Conservation (phyloP, 2,888 invertebrate genomes). For the Branchipolynoe longqiensis region DNA sequence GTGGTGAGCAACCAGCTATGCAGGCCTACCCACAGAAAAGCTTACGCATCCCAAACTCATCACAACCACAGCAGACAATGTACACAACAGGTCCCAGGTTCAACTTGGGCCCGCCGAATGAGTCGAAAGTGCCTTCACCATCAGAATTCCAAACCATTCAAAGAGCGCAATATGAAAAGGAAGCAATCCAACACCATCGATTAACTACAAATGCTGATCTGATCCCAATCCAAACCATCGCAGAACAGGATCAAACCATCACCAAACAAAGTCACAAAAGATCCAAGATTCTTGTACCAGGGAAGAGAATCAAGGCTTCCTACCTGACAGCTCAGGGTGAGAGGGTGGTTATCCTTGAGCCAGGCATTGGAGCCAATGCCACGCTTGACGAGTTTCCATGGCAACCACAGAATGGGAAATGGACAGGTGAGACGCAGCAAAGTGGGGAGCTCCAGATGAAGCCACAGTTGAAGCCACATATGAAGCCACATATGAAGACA, state of each 20-base stretch:
- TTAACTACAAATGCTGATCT: background rate
- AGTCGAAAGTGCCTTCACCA: background rate
- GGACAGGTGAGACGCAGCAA: too few species aligned
- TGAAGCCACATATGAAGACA: too few species aligned
- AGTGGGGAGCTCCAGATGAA: background rate
- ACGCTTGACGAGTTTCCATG: background rate
- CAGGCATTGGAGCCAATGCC: constrained; percentile 28
- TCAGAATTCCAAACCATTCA: background rate
- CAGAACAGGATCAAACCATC: background rate
- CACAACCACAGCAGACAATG: background rate
- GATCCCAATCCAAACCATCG: background rate
- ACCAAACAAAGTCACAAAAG: background rate
- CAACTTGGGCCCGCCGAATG: background rate
- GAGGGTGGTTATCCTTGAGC: constrained; percentile 33
- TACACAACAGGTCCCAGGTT: background rate
- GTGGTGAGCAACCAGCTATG: too few species aligned
- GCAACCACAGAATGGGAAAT: too few species aligned
- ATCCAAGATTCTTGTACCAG: constrained; percentile 12
- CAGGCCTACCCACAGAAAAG: too few species aligned
- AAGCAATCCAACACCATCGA: background rate
- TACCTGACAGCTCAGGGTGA: constrained; percentile 17
- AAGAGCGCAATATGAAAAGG: background rate
- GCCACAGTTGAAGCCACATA: too few species aligned
- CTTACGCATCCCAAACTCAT: background rate
- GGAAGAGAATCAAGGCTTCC: constrained; percentile 9